Evolutionary conservation across 2,888 invertebrate genomes (phyloP).

Genomic region (Pristionchus mayeri): DNA sequence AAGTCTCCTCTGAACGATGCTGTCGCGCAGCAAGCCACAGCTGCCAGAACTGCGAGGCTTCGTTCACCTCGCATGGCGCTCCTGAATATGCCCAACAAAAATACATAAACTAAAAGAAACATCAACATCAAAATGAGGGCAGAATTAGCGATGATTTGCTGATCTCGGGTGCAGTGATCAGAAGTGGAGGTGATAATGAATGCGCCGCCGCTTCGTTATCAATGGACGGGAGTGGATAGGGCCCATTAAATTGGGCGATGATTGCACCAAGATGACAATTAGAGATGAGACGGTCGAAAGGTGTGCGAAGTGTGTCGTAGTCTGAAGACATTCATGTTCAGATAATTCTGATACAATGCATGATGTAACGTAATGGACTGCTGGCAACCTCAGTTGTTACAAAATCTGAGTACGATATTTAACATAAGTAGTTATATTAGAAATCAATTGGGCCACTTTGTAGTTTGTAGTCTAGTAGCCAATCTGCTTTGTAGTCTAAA

Average conservation of each 20-base stretch:
- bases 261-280: constrained; percentile 15
- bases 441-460: too few relatives aligned
- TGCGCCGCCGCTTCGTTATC: neutral
- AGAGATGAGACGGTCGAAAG: neutral
- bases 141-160: neutral
- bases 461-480: too few relatives aligned
- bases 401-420: too few relatives aligned
- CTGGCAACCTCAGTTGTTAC: too few relatives aligned
- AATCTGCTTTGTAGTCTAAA: too few relatives aligned
- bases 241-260: neutral
- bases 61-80: neutral
- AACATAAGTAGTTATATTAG: too few relatives aligned
- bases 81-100: neutral
- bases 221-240: neutral
- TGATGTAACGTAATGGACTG: too few relatives aligned
- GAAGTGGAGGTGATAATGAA: constrained; percentile 19
- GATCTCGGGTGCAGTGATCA: constrained; percentile 21
- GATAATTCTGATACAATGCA: neutral
- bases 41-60: neutral
- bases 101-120: too few relatives aligned
- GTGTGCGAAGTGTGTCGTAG: neutral
- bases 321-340: neutral
- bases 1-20: neutral
- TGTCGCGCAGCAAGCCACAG: neutral
- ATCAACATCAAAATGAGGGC: too few relatives aligned